Evolutionary conservation across 1,140 invertebrate genomes (phyloP), one percentile per base, ranked within the genome.

Genomic region (Musca vetustissima): DNA sequence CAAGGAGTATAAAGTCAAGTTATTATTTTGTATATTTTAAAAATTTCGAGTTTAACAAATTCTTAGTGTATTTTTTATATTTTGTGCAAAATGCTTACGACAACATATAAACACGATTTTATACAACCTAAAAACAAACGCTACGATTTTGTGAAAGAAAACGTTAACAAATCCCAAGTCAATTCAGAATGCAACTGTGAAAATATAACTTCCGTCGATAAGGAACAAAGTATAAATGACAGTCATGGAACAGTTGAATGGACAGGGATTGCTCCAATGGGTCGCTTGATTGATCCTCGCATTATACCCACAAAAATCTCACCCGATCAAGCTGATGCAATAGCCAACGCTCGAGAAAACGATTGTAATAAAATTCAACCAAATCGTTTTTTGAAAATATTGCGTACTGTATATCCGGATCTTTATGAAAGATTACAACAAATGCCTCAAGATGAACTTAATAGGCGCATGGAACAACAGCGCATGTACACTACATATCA

Each of bases 401-500:
- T 81, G 3, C 74, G 76, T 25, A 79, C 76, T 13, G 70, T 75
- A 14, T 86, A 84, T 75, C 86, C 86, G 0, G 84, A 84, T 73
- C 75, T 87, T 13, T 87, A 86, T 61, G 85, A 85, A 71, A 78
- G 84, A 17, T 70, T 87, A 1, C 83, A 85, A 61, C 75, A 75
- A 1, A 76, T 84, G 52, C 81, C 85, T 9, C 81, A 83, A 15
- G 82, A 85, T 53, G 85, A 87, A 68, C 70, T 85, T 11, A 76
- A 84, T 17, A 79, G 83, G 4, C 76, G 83, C 24, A 78, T 87
- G 15, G 84, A 87, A 66, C 75, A 73, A 21, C 84, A 87, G 74
- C 80, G 86, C 43, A 74, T 87, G 67, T 83, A 76, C 28, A 84
- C 85, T 9, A 88, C 87, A 0, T 88, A 88, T 74, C 86, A 87